Evolutionary conservation across 2,113 vertebrate genomes (phyloP).

Genomic region (Atlantisia rogersi): DNA sequence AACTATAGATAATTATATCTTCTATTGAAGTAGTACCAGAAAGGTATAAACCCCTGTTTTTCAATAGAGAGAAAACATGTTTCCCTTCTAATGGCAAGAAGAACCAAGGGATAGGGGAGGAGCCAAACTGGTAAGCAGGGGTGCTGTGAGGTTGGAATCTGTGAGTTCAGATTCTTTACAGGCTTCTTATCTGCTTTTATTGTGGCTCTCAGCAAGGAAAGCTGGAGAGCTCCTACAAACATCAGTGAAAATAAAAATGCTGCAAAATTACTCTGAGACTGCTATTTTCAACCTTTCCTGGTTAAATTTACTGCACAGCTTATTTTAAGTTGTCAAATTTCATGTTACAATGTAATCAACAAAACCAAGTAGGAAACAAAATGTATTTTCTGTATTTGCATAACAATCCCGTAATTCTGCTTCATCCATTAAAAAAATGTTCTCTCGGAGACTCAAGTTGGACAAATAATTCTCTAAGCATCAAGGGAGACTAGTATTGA

Average conservation of each 20-base stretch:
- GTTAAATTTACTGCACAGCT: not conserved
- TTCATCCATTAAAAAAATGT: not conserved
- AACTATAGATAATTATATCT: no score
- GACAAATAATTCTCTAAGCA: not conserved
- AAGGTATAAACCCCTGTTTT: not conserved
- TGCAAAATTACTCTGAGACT: not conserved
- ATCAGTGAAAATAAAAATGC: not conserved
- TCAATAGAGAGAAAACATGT: not conserved
- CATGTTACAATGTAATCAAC: not conserved
- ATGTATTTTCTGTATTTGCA: not conserved
- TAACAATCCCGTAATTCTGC: not conserved
- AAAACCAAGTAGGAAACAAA: not conserved
- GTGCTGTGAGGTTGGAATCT: not conserved
- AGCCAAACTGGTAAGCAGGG: not conserved
- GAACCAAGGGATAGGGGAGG: not conserved
- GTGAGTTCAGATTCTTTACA: not conserved
- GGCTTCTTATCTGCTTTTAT: not conserved
- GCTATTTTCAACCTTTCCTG: not conserved
- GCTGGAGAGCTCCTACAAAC: not conserved
- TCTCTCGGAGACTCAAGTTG: not conserved
- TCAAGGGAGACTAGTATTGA: fast-evolving
- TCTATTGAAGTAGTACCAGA: not conserved
- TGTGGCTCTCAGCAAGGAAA: not conserved
- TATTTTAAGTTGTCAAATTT: not conserved
- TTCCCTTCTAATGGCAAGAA: not conserved